Conservation (phyloP, 2,888 invertebrate species). For the Alentia gelatinosa region DNA sequence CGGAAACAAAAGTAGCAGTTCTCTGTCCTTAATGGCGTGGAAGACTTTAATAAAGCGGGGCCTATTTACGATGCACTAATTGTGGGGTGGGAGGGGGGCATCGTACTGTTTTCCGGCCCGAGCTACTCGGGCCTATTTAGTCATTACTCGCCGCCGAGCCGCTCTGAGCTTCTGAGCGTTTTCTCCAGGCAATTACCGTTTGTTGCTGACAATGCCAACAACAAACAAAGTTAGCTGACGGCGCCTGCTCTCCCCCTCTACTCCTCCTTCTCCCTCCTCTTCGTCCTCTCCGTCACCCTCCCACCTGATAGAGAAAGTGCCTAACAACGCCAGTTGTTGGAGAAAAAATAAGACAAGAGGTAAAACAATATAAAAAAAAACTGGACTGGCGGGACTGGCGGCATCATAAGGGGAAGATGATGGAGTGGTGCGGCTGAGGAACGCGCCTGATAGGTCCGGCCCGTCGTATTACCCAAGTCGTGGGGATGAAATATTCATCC, state of each 20-base stretch:
- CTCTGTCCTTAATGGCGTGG: constrained; percentile 24
- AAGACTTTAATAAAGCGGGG: constrained; percentile 42
- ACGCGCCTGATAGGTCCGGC: constrained; percentile 7
- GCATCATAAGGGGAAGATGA: constrained; percentile 29
- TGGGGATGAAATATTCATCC: constrained; percentile 43
- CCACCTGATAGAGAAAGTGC: not conserved
- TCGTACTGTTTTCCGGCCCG: not conserved
- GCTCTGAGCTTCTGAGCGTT: constrained; percentile 22
- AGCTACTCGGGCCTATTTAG: constrained; percentile 40
- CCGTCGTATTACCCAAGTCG: constrained; percentile 22
- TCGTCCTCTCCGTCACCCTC: not conserved
- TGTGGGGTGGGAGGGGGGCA: no score
- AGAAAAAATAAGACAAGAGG: not conserved
- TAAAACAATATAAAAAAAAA: not conserved
- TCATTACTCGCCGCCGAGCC: constrained; percentile 32
- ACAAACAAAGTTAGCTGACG: constrained; percentile 40
- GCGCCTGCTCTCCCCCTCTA: not conserved
- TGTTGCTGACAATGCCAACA: constrained; percentile 43
- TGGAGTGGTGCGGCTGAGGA: constrained; percentile 38
- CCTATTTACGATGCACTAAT: constrained; percentile 47
- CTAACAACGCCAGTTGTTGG: constrained; percentile 25
- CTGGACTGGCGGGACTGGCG: not conserved
- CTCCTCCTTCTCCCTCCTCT: not conserved
- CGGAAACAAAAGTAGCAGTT: constrained; percentile 13
- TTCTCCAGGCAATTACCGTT: constrained; percentile 28